Evolutionary conservation across 2,888 invertebrate species (phyloP).

Genomic region (Orchesellides sinensis): DNA sequence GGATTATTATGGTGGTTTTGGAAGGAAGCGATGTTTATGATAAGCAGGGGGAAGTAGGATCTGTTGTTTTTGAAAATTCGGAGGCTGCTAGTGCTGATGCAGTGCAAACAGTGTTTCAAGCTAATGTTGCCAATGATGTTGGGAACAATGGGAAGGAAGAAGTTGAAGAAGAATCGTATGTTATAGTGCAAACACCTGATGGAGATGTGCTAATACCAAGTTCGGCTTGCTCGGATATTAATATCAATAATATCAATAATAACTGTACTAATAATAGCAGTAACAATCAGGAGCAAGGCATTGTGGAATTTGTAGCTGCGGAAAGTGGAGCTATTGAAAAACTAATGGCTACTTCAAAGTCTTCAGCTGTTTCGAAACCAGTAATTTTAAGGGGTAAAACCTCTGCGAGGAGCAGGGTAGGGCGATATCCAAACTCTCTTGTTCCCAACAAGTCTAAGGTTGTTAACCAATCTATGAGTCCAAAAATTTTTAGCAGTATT

Average conservation of each 20-base stretch:
- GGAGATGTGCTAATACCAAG: constrained; percentile 20
- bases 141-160: not conserved
- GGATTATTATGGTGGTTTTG: constrained; percentile 52
- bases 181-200: constrained; percentile 23
- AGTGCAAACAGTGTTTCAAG: not conserved
- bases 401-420: no score
- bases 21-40: constrained; percentile 28
- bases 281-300: not conserved
- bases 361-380: not conserved
- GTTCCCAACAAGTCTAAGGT: no score
- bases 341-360: not conserved
- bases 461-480: no score
- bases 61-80: no score
- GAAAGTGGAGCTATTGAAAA: constrained; percentile 22
- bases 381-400: not conserved
- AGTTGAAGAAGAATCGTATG: constrained; percentile 7
- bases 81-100: not conserved
- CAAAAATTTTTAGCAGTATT: not conserved
- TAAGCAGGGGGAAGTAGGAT: not conserved
- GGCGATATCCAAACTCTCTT: no score
- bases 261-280: no score
- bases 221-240: not conserved
- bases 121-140: not conserved
- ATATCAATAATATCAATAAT: not conserved
- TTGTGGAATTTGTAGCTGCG: constrained; percentile 16